Percentiles rank a stretch among this genome's conserved stretches.
Evolutionary conservation across 1,140 invertebrate genomes (phyloP).

Genomic region (Scaptomyza montana): DNA sequence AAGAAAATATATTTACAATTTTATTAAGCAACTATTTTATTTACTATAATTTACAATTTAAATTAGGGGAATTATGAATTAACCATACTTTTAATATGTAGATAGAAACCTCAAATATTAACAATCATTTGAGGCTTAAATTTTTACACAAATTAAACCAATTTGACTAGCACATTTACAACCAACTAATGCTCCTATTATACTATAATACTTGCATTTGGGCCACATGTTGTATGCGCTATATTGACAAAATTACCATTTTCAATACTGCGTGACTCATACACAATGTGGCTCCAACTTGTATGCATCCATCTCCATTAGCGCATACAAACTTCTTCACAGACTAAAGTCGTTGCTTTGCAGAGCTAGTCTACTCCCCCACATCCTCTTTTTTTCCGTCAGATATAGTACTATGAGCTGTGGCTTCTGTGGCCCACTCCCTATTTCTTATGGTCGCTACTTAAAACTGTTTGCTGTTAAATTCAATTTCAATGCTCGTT

Average conservation of each 20-base stretch:
- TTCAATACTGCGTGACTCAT: slow-evolving; percentile 58
- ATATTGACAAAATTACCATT: slow-evolving; percentile 74
- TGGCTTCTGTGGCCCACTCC: slow-evolving; percentile 3
- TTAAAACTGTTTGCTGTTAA: slow-evolving; percentile 81
- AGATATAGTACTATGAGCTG: slow-evolving; percentile 30
- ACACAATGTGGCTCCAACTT: slow-evolving; percentile 57
- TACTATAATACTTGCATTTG: slow-evolving; percentile 3
- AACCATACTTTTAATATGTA: too few species aligned
- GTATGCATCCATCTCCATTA: slow-evolving; percentile 73
- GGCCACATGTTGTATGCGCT: slow-evolving; percentile 54
- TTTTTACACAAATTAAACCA: neutral
- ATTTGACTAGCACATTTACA: neutral
- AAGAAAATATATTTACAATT: too few species aligned
- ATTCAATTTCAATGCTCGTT: slow-evolving; percentile 82
- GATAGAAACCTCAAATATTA: too few species aligned
- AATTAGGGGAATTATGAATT: too few species aligned
- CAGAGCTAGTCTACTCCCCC: neutral
- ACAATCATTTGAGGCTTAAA: too few species aligned
- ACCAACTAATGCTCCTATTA: slow-evolving; percentile 5
- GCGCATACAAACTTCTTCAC: slow-evolving; percentile 69
- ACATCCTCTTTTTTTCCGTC: neutral
- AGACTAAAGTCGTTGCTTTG: slow-evolving; percentile 32
- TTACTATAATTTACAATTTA: too few species aligned
- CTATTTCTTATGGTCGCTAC: slow-evolving; percentile 44
- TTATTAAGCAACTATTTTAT: too few species aligned